A percentile compares a stretch with the other conserved stretches of the same genome.
phyloP scores from a whole-genome alignment of 2,888 invertebrate species.

The Troides helena region DNA sequence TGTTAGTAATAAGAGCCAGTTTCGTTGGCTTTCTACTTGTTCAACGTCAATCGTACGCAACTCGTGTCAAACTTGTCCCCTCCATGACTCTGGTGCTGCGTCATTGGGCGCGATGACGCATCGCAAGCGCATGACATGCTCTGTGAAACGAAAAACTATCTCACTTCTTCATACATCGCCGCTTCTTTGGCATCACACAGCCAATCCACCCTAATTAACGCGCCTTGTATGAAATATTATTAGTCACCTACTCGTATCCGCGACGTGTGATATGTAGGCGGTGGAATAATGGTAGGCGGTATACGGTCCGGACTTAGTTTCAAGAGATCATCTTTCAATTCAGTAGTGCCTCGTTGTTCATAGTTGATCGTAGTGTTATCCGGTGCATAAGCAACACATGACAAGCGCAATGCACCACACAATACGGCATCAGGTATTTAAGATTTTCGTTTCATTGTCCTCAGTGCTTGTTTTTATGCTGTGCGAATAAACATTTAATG shows the following conservation, averaged over 20 bases:
- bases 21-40: conserved; percentile 11
- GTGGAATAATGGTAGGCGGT: conserved; percentile 37
- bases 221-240: conserved; percentile 45
- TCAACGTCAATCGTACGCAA: conserved; percentile 44
- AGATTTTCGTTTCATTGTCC: neutral
- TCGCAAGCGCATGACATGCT: conserved; percentile 41
- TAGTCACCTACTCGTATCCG: conserved; percentile 32
- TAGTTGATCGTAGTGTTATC: conserved; percentile 35
- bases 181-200: conserved; percentile 39
- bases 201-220: conserved; percentile 40
- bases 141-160: conserved; percentile 33
- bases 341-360: conserved; percentile 51
- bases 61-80: conserved; percentile 46
- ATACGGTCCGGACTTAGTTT: conserved; percentile 36
- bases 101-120: conserved; percentile 44
- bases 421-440: conserved; percentile 44
- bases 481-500: neutral
- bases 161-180: conserved; percentile 45
- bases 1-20: conserved; percentile 11
- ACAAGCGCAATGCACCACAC: conserved; percentile 49
- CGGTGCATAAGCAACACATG: conserved; percentile 14
- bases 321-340: conserved; percentile 31
- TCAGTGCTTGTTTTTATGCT: neutral
- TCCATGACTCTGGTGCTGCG: conserved; percentile 43
- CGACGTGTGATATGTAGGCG: conserved; percentile 31